Conservation (phyloP, 2,113 vertebrate species). For the Urocitellus parryii region DNA sequence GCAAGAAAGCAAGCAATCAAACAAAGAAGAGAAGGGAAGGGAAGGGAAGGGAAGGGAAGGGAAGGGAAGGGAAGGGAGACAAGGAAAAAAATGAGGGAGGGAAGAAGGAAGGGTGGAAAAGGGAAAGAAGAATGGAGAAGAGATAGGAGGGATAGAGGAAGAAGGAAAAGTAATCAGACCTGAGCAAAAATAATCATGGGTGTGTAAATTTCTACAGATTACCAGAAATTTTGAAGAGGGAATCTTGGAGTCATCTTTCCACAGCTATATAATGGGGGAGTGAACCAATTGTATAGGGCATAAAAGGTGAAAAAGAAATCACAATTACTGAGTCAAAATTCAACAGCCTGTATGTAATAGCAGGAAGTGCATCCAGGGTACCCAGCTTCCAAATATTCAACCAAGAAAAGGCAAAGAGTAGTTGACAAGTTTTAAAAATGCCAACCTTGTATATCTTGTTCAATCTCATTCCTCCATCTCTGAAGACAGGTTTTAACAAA, state of each 20-base stretch:
- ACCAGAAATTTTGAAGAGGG: not conserved
- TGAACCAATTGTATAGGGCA: not conserved
- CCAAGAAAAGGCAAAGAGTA: not conserved
- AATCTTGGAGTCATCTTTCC: not conserved
- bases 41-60: not conserved
- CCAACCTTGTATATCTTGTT: slow-evolving; percentile 94
- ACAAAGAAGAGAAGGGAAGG: too few relatives aligned
- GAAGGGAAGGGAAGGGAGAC: not conserved
- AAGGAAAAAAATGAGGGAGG: not conserved
- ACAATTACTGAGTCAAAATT: not conserved
- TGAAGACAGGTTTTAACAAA: slow-evolving; percentile 93
- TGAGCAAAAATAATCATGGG: not conserved
- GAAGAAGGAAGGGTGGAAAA: too few relatives aligned
- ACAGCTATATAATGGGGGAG: not conserved
- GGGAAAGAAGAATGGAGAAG: not conserved
- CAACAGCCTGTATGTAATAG: not conserved
- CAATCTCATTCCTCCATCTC: slow-evolving; percentile 94
- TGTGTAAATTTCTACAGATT: not conserved
- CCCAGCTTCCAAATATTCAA: not conserved
- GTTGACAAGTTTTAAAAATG: not conserved
- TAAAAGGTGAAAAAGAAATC: not conserved
- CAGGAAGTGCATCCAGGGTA: not conserved
- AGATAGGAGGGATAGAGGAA: not conserved
- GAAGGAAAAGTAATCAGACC: not conserved
- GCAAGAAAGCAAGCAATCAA: not conserved